Evolutionary conservation across 2,888 invertebrate species (phyloP).

Genomic region (Sinelater perroti): DNA sequence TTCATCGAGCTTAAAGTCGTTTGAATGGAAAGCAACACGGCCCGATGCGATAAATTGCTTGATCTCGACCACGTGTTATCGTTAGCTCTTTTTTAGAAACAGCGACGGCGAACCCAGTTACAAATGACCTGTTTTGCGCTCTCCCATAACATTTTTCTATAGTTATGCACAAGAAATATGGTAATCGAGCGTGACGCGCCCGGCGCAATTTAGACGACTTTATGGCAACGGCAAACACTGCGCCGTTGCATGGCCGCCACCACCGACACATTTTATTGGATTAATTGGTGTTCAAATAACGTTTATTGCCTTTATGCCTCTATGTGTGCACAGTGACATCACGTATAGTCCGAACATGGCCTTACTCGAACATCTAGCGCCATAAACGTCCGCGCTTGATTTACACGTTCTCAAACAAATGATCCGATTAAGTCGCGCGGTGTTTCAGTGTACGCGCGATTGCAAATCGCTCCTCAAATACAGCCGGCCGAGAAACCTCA

Average conservation of each 20-base stretch:
- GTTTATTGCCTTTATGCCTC: slow-evolving; percentile 31
- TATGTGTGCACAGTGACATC: slow-evolving; percentile 28
- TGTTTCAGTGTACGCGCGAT: background rate
- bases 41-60: slow-evolving; percentile 40
- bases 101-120: slow-evolving; percentile 32
- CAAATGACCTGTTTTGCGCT: slow-evolving; percentile 37
- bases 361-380: background rate
- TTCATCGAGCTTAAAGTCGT: slow-evolving; percentile 41
- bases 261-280: slow-evolving; percentile 34
- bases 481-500: too few relatives aligned
- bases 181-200: slow-evolving; percentile 30
- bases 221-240: slow-evolving; percentile 28
- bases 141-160: slow-evolving; percentile 36
- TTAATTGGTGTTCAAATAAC: slow-evolving; percentile 38
- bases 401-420: background rate
- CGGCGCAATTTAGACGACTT: slow-evolving; percentile 30
- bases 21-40: slow-evolving; percentile 34
- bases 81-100: slow-evolving; percentile 43
- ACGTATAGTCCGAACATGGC: slow-evolving; percentile 6
- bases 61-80: slow-evolving; percentile 43
- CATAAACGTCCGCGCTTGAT: slow-evolving; percentile 2
- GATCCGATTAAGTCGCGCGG: background rate
- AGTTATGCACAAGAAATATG: slow-evolving; percentile 32
- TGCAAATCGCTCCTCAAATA: background rate
- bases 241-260: slow-evolving; percentile 25